Conservation (phyloP, 1,140 invertebrate species). For the Macrobrachium rosenbergii region DNA sequence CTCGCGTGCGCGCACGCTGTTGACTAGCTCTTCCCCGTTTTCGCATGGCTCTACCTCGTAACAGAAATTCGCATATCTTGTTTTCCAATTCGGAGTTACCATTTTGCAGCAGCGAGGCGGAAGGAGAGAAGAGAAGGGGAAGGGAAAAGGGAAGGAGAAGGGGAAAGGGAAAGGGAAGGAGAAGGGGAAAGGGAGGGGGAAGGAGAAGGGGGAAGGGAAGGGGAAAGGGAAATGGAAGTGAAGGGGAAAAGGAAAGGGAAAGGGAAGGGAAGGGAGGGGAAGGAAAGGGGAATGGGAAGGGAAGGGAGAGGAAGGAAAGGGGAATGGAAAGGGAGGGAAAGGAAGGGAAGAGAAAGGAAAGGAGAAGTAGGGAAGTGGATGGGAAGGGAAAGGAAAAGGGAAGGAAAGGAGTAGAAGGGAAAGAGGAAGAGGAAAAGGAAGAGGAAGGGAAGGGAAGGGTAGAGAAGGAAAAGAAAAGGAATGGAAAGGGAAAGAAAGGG, state of each 20-base stretch:
- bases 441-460: background rate
- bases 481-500: background rate
- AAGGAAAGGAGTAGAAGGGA: background rate
- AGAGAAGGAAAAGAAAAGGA: background rate
- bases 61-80: background rate
- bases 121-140: background rate
- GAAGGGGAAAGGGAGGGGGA: background rate
- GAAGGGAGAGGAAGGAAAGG: too few species aligned
- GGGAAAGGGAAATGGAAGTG: too few species aligned
- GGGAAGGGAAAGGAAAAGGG: background rate
- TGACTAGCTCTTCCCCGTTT: too few species aligned
- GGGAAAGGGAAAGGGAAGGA: background rate
- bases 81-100: background rate
- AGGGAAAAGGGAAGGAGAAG: background rate
- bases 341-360: background rate
- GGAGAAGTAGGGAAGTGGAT: too few species aligned
- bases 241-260: too few species aligned
- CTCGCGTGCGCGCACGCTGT: too few species aligned
- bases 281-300: too few species aligned
- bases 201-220: background rate
- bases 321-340: too few species aligned
- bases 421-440: background rate
- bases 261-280: too few species aligned
- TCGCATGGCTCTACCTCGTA: too few species aligned
- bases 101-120: background rate